A percentile compares a stretch with the other conserved stretches of the same genome.
These are phyloP conservation scores for Phodopus roborovskii DNA, from an alignment of 2,113 vertebrate species.

Conservation along the genomic window DNA sequence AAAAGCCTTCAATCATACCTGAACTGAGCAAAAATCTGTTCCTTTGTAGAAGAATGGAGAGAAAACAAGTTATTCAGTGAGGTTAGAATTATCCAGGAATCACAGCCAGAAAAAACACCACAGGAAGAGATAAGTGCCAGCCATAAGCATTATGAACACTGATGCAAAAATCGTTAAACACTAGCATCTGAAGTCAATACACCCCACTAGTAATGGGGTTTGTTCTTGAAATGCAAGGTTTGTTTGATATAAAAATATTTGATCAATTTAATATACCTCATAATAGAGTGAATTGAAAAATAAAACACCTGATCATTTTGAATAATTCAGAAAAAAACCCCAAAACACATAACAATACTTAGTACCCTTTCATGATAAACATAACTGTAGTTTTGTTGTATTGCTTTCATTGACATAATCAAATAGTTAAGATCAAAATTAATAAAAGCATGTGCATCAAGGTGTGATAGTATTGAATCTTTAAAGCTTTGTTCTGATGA, in stretches of 20 bases:
- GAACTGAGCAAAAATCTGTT: neutral
- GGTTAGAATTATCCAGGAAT: neutral
- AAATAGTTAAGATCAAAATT: neutral
- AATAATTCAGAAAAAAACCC: neutral
- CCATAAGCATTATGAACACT: neutral
- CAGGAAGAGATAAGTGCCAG: neutral
- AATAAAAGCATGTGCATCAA: neutral
- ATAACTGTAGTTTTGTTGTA: neutral
- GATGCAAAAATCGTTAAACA: neutral
- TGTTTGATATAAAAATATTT: neutral
- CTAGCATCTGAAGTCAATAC: neutral
- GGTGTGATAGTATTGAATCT: neutral
- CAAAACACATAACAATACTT: neutral
- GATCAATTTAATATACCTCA: neutral
- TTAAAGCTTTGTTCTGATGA: neutral
- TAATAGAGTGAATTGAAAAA: neutral
- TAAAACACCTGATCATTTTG: neutral
- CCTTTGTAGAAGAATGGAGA: neutral
- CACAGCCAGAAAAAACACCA: neutral
- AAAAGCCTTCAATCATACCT: neutral
- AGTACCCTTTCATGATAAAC: neutral
- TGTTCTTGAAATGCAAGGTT: slow-evolving; percentile 32
- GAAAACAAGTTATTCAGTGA: neutral
- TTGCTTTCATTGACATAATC: neutral
- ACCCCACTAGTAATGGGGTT: neutral